Conservation (phyloP, 2,113 vertebrate species). For the Junco hyemalis region DNA sequence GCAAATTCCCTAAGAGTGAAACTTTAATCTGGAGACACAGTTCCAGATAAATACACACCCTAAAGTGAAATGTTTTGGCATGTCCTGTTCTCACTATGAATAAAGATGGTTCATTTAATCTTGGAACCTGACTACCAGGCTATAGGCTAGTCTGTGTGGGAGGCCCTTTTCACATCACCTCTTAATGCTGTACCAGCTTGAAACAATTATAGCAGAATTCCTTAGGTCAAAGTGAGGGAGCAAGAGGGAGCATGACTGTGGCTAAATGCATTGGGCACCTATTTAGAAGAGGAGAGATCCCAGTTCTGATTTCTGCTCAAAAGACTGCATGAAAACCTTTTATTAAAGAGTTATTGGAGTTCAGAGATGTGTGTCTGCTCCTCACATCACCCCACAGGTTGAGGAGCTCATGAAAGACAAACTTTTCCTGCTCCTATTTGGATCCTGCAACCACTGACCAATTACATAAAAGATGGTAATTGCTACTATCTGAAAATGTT, state of each 20-base stretch:
- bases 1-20: background rate
- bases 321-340: background rate
- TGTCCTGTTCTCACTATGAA: background rate
- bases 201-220: background rate
- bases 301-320: background rate
- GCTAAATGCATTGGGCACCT: background rate
- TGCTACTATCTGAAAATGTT: background rate
- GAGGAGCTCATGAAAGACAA: background rate
- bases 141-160: background rate
- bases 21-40: background rate
- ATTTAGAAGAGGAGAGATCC: background rate
- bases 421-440: background rate
- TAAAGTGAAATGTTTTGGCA: background rate
- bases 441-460: background rate
- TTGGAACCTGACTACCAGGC: background rate
- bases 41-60: background rate
- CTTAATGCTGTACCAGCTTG: background rate
- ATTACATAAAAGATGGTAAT: background rate
- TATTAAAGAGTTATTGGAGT: background rate
- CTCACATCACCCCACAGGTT: fast-evolving
- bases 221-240: background rate
- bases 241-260: background rate
- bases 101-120: slow-evolving; percentile 22
- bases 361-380: background rate
- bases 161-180: background rate